phyloP scores from a whole-genome alignment of 2,113 vertebrate species.

The Uria lomvia region DNA sequence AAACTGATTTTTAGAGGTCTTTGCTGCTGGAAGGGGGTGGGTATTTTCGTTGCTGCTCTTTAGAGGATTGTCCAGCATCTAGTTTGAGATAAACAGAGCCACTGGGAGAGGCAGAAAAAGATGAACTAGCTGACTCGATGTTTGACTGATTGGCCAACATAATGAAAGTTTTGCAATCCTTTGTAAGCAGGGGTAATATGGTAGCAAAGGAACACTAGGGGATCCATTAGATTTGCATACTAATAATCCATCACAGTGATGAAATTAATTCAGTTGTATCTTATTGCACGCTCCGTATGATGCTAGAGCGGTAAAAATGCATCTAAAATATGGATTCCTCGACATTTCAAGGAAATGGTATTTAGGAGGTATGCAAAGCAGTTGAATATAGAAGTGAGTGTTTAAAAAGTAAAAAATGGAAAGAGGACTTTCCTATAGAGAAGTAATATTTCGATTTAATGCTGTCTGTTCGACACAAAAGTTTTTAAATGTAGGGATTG shows the following conservation, averaged over 20 bases:
- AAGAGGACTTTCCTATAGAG: background rate
- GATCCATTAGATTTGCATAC: conserved; percentile 48
- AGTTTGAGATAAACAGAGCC: background rate
- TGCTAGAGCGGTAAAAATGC: background rate
- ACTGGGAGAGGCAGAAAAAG: background rate
- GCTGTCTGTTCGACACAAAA: background rate
- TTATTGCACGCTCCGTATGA: background rate
- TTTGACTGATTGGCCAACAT: conserved; percentile 31
- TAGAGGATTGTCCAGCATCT: background rate
- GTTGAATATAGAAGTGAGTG: background rate
- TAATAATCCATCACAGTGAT: conserved; percentile 29
- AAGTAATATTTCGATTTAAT: background rate
- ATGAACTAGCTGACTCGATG: background rate
- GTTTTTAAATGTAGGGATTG: background rate
- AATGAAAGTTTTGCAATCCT: conserved; percentile 44
- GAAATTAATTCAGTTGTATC: conserved; percentile 33
- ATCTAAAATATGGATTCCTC: background rate
- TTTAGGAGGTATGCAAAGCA: background rate
- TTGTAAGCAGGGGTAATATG: conserved; percentile 6
- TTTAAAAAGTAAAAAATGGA: background rate
- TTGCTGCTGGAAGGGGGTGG: background rate
- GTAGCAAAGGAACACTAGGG: conserved; percentile 29
- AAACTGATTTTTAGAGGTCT: background rate
- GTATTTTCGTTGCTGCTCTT: background rate
- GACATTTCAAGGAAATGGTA: background rate